Conservation (phyloP, 2,797 vertebrate species). For the Mormyrops boulengeri region DNA sequence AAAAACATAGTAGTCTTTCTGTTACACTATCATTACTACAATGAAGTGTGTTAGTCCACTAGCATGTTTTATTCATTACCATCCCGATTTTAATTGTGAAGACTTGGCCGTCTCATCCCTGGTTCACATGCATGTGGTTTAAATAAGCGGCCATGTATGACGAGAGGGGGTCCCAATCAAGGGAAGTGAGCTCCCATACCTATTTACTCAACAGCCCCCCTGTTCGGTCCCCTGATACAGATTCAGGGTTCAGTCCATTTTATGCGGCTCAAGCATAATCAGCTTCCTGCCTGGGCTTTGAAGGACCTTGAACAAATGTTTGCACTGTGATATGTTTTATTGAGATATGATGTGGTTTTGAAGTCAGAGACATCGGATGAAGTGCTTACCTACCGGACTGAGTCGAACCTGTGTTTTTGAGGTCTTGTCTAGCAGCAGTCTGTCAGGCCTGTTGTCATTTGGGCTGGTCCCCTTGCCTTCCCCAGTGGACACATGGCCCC, state of each 20-base stretch:
- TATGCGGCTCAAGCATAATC: conserved; percentile 46
- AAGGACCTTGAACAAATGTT: neutral
- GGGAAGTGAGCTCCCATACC: neutral
- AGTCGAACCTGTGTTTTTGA: neutral
- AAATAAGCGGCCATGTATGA: neutral
- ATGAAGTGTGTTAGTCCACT: conserved; percentile 2
- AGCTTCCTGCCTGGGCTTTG: conserved; percentile 10
- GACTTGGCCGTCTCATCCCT: neutral
- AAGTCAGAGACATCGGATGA: neutral
- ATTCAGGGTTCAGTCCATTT: conserved; percentile 29
- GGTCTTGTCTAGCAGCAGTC: neutral
- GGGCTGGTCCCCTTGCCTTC: neutral
- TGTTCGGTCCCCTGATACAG: neutral
- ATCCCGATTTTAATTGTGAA: neutral
- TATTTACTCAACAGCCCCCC: neutral
- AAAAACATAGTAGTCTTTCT: neutral
- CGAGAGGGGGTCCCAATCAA: neutral
- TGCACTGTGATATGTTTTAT: neutral
- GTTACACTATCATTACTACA: neutral
- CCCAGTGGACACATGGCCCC: neutral
- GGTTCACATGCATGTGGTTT: neutral
- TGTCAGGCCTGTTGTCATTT: neutral
- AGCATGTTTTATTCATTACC: conserved; percentile 10
- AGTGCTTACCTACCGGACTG: neutral
- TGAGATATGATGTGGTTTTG: neutral